Evolutionary conservation across 2,113 vertebrate genomes (phyloP).

Genomic region (Cricetomys ansorgei): DNA sequence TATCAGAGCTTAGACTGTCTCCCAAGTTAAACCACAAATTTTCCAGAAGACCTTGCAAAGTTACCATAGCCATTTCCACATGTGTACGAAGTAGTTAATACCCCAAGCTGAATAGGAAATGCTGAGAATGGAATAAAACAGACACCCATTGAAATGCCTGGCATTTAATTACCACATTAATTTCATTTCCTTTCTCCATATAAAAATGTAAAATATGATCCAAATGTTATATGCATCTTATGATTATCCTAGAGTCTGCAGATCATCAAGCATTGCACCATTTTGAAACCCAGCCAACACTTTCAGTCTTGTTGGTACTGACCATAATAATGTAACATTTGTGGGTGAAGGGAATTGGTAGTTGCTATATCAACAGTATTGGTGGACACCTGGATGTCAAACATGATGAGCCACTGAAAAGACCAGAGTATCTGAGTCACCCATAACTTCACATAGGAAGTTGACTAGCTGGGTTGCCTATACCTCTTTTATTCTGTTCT

Average conservation of each 20-base stretch:
- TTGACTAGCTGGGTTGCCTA: background rate
- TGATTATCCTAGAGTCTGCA: background rate
- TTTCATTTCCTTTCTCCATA: background rate
- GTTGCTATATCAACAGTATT: background rate
- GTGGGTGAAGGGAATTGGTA: background rate
- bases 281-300: background rate
- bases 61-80: background rate
- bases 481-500: background rate
- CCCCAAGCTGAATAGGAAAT: background rate
- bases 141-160: background rate
- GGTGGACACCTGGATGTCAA: background rate
- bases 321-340: background rate
- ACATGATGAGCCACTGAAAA: background rate
- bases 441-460: background rate
- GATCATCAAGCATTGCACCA: background rate
- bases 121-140: conserved; percentile 36
- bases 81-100: background rate
- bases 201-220: background rate
- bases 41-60: background rate
- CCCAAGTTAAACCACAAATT: background rate
- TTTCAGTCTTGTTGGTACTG: background rate
- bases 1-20: background rate
- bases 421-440: background rate
- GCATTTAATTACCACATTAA: background rate
- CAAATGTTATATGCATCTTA: background rate